Conservation (phyloP, 2,888 invertebrate genomes). For the Hylaea fasciaria region DNA sequence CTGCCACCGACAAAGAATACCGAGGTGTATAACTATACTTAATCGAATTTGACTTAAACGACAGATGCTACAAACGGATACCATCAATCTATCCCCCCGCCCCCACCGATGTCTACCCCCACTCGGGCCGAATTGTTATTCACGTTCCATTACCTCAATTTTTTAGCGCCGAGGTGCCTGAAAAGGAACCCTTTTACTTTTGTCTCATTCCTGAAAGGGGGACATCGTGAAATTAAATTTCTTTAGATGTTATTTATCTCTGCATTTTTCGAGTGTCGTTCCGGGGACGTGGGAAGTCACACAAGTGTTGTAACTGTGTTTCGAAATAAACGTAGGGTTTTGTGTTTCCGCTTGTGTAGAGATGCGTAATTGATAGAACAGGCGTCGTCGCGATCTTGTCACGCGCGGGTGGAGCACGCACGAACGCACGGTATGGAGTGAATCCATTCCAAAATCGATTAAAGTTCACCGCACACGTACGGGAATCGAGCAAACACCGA, state of each 20-base stretch:
- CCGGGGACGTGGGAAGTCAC: constrained; percentile 50
- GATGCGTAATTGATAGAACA: constrained; percentile 31
- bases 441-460: constrained; percentile 73
- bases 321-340: constrained; percentile 32
- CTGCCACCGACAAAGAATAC: constrained; percentile 79
- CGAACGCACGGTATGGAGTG: constrained; percentile 49
- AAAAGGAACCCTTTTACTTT: constrained; percentile 82
- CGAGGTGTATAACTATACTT: constrained; percentile 71
- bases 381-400: constrained; percentile 4
- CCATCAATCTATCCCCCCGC: constrained; percentile 77
- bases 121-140: constrained; percentile 79
- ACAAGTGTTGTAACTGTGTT: constrained; percentile 25
- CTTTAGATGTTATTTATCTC: constrained; percentile 66
- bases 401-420: constrained; percentile 39
- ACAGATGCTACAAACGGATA: constrained; percentile 83
- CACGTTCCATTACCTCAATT: constrained; percentile 84
- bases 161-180: constrained; percentile 79
- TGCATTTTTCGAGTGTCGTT: constrained; percentile 43
- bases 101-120: constrained; percentile 54
- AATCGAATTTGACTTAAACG: constrained; percentile 83
- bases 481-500: constrained; percentile 71
- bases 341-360: constrained; percentile 37
- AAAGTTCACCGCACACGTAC: constrained; percentile 71
- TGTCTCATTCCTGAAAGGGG: constrained; percentile 75
- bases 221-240: constrained; percentile 76